Evolutionary conservation across 2,797 vertebrate genomes (phyloP), one percentile per base, ranked within the genome.

Genomic region (Leucoraja ocellata): DNA sequence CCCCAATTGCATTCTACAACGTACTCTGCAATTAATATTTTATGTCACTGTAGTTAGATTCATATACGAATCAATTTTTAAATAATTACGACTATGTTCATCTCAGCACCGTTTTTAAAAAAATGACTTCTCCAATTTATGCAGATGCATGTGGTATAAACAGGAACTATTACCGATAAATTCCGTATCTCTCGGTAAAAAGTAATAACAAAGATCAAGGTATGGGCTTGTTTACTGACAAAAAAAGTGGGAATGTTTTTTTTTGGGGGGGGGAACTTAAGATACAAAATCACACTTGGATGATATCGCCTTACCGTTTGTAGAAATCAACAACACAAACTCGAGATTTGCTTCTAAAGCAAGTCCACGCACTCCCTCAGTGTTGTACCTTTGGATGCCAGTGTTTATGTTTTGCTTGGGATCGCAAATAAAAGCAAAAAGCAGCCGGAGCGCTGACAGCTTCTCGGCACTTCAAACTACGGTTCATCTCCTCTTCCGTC

Each of bases 331-430:
- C 63, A 88, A 88, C 9, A 63, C 65, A 18, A 88, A 88, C 65
- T 68, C 84, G 61, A 65, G 61, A 65, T 65, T 88, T 65, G 63
- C 65, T 88, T 65, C 58, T 88, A 84, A 78, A 84, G 65, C 61
- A 36, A 88, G n/a, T 88, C 63, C 84, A 68, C 84, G 84, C n/a
- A 86, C 28, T 86, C 58, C 13, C 68, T 88, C 32, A 6, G n/a
- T 88, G 84, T 46, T 68, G 84, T 21, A 88, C 61, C n/a, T 36
- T 65, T 65, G 18, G 84, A 88, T 36, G 23, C 81, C 81, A 36
- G 13, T 88, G 63, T 88, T 88, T 88, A 88, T 88, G 63, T 88
- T 88, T 88, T 68, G 61, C 84, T 88, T 65, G 84, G 83, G 63
- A n/a, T 36, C 63, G 68, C 84, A 68, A 88, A 88, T 88, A 88